Evolutionary conservation across 1,140 invertebrate genomes (phyloP), one percentile per base, ranked within the genome.

Genomic region (Pseudomyrmex flavicornis): DNA sequence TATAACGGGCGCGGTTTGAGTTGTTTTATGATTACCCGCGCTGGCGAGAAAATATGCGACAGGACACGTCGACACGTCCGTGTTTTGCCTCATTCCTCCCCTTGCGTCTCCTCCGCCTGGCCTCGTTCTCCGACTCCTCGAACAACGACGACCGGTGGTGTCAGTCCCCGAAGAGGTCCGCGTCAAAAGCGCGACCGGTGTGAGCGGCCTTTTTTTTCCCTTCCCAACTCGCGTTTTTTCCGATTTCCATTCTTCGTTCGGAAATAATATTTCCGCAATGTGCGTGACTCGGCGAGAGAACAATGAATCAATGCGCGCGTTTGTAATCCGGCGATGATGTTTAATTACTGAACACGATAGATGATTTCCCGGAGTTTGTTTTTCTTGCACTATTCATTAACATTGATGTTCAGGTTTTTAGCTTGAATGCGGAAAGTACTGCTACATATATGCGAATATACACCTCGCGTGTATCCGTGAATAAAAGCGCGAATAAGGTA

Each of bases 1-100:
- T 87, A 84, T 73, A 87, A 87, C 80, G 85, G 66, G 79, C 80
- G 82, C 86, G 82, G 85, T 88, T 88, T 83, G 86, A 87, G 86
- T 35, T 35, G 35, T 88, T 88, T 88, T 88, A 88, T 88, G 87
- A 88, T 88, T 88, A 88, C 83, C 72, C 65, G 76, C 86, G 73
- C 35, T 48, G 54, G 52, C 54, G 52, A 44, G 84, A 82, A 88
- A 88, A 88, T 85, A 88, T 85, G 77, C 86, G 85, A 83, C 72
- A 68, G 62, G 80, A 83, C 74, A 74, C 85, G 58, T 69, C 70
- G 62, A 73, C 68, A 65, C 44, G 69, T 69, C 70, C 82, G 58
- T 83, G 74, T 83, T 83, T 68, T 68, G 82, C 7, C 74, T 35
- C 61, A 44, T 44, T 75, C 22, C 15, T 48, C 22, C 44, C 44